Evolutionary conservation across 2,113 vertebrate genomes (phyloP).

Genomic region (Equus przewalskii): DNA sequence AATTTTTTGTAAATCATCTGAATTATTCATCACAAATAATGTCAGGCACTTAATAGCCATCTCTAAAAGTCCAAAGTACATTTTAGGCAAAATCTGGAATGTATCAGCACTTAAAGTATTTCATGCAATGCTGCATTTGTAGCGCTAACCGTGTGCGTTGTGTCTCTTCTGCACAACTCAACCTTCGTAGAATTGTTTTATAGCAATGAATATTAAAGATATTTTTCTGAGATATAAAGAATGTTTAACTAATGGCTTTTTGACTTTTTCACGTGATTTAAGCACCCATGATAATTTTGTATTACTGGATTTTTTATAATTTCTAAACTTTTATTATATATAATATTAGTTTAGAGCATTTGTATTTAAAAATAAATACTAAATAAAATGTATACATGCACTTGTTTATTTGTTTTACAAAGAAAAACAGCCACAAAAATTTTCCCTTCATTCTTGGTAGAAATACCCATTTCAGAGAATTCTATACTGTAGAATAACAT

Average conservation of each 20-base stretch:
- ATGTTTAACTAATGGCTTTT: neutral
- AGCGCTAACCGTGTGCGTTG: conserved; percentile 16
- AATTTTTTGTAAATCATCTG: conserved; percentile 26
- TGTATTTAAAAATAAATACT: conserved; percentile 41
- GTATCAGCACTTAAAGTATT: neutral
- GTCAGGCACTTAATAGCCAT: neutral
- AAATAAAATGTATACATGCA: neutral
- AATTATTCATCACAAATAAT: conserved; percentile 19
- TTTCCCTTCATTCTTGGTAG: conserved; percentile 60
- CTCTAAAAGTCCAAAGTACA: conserved; percentile 43
- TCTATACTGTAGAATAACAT: neutral
- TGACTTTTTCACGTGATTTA: neutral
- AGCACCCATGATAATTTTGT: conserved; percentile 5
- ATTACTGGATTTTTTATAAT: conserved; percentile 31
- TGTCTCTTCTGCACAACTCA: conserved; percentile 66
- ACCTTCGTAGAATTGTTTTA: conserved; percentile 63
- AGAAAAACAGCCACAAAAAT: conserved; percentile 33
- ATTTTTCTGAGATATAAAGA: conserved; percentile 58
- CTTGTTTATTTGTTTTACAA: conserved; percentile 34
- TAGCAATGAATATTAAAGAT: conserved; percentile 51
- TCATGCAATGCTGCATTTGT: conserved; percentile 52
- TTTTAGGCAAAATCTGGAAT: neutral
- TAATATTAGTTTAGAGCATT: conserved; percentile 42
- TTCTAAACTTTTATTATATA: conserved; percentile 2
- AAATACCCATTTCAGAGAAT: conserved; percentile 37